Base-by-base conservation (phyloP, 2,113 vertebrate species). In the Spea multiplicata region DNA sequence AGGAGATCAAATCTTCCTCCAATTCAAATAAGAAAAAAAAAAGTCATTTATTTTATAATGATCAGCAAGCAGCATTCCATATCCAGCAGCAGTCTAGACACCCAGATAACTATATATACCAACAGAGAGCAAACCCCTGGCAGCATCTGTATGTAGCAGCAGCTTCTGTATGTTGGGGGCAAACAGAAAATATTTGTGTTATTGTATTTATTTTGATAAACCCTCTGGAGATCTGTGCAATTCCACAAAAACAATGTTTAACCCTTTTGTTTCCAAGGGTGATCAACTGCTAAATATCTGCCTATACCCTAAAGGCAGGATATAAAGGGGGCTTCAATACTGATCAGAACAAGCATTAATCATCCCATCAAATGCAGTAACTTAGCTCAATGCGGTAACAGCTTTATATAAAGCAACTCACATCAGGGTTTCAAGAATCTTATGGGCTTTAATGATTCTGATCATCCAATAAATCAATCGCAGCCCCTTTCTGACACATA, bases 1-100 rank as follows among this genome's bases (percentile, higher is more conserved):
- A 7, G 44, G 12, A 48, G 64, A 69, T 44, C 46, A 61, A 8
- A 10, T 4, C 30, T 30, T 30, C 30, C 30, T 30, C 30, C 30
- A 30, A 30, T 30, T 30, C 30, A 30, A 30, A 30, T 30, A 69
- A 69, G 66, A 48, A 14, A 69, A 57, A 49, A 45, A 53, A 75
- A 8, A 74, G 59, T 57, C 65, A 64, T 8, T 64, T 8, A 53
- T 8, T 53, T 59, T 12, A 59, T 5, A 59, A 59, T 59, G 4
- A 13, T 13, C 50, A 53, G 6, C 14, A 14, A 4, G 17, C 12
- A 16, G 59, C 55, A 59, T 44, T 59, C 48, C 66, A 76, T 45
- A 76, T 44, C 64, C 17, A 53, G 13, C 44, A 67, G 17, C 13
- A 30, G 74, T 75, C 74, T 75, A 75, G 74, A 66, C 74, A 61